Percentiles rank a stretch among this genome's conserved stretches.
Conservation (phyloP, 2,113 vertebrate genomes). For the Crotalus tigris region DNA sequence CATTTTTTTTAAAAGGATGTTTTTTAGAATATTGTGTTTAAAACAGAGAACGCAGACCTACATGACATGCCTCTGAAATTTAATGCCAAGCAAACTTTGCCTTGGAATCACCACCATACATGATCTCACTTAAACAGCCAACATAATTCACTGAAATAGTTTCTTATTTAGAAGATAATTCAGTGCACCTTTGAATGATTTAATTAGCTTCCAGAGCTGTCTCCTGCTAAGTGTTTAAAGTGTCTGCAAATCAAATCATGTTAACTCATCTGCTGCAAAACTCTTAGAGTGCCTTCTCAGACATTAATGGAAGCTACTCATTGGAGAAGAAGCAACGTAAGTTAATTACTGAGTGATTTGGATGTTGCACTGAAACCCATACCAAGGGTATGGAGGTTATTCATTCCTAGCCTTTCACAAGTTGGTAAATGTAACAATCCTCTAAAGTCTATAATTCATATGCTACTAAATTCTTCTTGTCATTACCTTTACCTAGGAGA, state of each 20-base stretch:
- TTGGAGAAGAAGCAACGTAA: slow-evolving; percentile 66
- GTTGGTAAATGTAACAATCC: slow-evolving; percentile 12
- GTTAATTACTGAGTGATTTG: slow-evolving; percentile 75
- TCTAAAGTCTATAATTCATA: background rate
- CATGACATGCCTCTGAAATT: slow-evolving; percentile 64
- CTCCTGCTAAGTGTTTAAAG: slow-evolving; percentile 81
- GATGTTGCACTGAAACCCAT: slow-evolving; percentile 63
- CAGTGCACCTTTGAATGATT: slow-evolving; percentile 75
- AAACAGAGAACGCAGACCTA: slow-evolving; percentile 44
- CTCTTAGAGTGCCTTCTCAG: slow-evolving; percentile 68
- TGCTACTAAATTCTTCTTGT: background rate
- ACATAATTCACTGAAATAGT: slow-evolving; percentile 73
- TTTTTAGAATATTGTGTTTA: slow-evolving; percentile 23
- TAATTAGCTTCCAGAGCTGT: slow-evolving; percentile 77
- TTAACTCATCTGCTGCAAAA: slow-evolving; percentile 71
- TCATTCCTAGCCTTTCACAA: background rate
- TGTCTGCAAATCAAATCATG: slow-evolving; percentile 81
- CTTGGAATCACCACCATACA: slow-evolving; percentile 45
- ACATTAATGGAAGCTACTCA: slow-evolving; percentile 61
- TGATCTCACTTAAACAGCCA: slow-evolving; percentile 63
- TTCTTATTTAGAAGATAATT: slow-evolving; percentile 77
- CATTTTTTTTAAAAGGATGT: background rate
- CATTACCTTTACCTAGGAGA: background rate
- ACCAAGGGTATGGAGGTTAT: slow-evolving; percentile 61
- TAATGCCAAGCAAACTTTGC: slow-evolving; percentile 70